These are phyloP conservation scores for Drosophila sulfurigaster DNA, from an alignment of 1,140 invertebrate species.

Conservation along the genomic window DNA sequence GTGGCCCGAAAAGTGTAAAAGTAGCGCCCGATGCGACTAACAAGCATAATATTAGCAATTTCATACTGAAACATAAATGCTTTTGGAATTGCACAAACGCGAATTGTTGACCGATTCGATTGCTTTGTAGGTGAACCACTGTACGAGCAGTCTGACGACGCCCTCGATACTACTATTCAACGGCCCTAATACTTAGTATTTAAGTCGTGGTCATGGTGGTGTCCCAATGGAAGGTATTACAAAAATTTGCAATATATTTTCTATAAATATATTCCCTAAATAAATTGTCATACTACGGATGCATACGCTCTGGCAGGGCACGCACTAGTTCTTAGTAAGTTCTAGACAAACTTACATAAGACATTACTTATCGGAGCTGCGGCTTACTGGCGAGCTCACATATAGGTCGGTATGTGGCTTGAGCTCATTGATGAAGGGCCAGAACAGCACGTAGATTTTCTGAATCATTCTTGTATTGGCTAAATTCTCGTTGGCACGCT, in stretches of 20 bases:
- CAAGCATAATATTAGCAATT: conserved; percentile 56
- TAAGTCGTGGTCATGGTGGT: conserved; percentile 34
- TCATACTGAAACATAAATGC: conserved; percentile 39
- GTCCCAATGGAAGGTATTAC: conserved; percentile 16
- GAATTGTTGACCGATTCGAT: conserved; percentile 8
- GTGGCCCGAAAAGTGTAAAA: conserved; percentile 63
- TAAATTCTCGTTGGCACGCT: conserved; percentile 33
- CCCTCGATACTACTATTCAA: conserved; percentile 54
- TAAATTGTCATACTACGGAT: conserved; percentile 41
- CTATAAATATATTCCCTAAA: conserved; percentile 21
- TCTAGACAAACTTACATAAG: conserved; percentile 39
- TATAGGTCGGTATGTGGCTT: not conserved
- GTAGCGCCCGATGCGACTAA: conserved; percentile 52
- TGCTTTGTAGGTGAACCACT: not conserved
- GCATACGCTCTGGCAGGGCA: conserved; percentile 29
- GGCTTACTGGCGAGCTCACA: not conserved
- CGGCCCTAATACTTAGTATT: conserved; percentile 36
- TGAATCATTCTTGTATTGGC: conserved; percentile 16
- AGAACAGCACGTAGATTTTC: conserved; percentile 25
- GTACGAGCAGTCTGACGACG: conserved; percentile 34
- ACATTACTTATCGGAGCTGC: conserved; percentile 20
- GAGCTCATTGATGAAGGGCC: not conserved
- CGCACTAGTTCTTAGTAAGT: conserved; percentile 36
- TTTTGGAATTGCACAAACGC: not conserved
- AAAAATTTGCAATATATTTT: conserved; percentile 37